A percentile compares a stretch with the other conserved stretches of the same genome.
Conservation (phyloP, 2,888 invertebrate genomes). For the Notodonta dromedarius region DNA sequence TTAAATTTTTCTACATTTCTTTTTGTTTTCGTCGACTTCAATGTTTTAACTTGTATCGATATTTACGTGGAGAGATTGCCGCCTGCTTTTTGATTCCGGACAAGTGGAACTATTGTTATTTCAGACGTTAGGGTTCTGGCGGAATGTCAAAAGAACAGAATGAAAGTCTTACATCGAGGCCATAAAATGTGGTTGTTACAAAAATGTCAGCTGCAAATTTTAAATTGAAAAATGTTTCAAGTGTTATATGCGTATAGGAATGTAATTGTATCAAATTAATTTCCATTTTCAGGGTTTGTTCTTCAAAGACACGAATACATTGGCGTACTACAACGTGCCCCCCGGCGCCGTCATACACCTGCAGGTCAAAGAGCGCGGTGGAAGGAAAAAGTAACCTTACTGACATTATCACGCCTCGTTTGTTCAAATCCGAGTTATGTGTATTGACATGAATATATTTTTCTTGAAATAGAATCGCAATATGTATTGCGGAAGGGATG, state of each 20-base stretch:
- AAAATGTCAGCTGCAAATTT: no score
- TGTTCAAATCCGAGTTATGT: slow-evolving; percentile 1
- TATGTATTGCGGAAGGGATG: neutral
- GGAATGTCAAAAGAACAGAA: no score
- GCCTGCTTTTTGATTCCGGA: no score
- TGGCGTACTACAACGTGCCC: slow-evolving; percentile 98
- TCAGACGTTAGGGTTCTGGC: no score
- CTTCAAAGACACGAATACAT: slow-evolving; percentile 97
- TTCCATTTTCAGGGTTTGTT: slow-evolving; percentile 93
- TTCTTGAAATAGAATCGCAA: neutral
- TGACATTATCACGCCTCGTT: neutral
- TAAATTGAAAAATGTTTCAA: neutral
- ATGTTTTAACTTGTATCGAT: no score
- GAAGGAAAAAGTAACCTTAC: slow-evolving; percentile 94
- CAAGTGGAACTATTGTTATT: no score
- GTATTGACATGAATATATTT: neutral
- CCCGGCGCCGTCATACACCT: slow-evolving; percentile 93
- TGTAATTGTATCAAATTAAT: neutral
- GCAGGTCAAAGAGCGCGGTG: slow-evolving; percentile 98
- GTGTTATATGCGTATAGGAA: neutral
- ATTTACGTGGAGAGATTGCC: no score
- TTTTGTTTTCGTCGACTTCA: no score
- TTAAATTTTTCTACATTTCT: no score
- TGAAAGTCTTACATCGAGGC: no score
- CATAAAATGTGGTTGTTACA: no score